These are phyloP conservation scores for Pomatostomus ruficeps DNA, from an alignment of 2,113 vertebrate species.

Conservation along the genomic window DNA sequence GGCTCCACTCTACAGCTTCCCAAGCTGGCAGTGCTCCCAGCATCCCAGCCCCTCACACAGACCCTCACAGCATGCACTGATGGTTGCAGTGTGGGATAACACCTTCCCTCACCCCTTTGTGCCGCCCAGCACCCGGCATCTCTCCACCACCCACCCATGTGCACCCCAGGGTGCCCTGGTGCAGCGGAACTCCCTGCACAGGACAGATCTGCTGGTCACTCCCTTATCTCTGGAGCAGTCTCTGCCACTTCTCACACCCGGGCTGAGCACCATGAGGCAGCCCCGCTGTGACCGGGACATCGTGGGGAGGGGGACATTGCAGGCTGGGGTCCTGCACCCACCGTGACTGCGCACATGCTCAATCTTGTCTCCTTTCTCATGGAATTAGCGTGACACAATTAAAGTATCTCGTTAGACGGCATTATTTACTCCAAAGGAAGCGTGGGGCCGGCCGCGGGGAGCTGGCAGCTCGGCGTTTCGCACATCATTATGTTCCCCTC, in stretches of 20 bases:
- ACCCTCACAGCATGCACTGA: fast-evolving
- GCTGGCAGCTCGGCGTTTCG: conserved; percentile 32
- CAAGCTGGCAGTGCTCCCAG: neutral
- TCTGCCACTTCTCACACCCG: fast-evolving
- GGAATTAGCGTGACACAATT: conserved; percentile 32
- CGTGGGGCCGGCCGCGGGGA: neutral
- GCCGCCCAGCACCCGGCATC: neutral
- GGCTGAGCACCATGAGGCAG: neutral
- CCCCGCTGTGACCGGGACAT: neutral
- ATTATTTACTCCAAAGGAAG: conserved; percentile 45
- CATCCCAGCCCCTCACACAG: neutral
- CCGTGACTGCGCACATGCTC: neutral
- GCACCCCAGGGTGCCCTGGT: neutral
- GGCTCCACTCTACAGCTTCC: neutral
- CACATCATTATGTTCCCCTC: conserved; percentile 54
- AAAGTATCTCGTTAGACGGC: conserved; percentile 11
- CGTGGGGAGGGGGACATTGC: fast-evolving
- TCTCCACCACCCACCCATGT: fast-evolving
- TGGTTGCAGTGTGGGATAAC: neutral
- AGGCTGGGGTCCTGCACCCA: neutral
- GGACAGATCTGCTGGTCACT: neutral
- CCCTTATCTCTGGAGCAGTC: neutral
- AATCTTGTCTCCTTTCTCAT: conserved; percentile 31
- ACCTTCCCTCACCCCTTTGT: neutral
- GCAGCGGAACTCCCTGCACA: fast-evolving